phyloP scores from a whole-genome alignment of 92 coral and sea anemone genomes.

The Ricordea florida region DNA sequence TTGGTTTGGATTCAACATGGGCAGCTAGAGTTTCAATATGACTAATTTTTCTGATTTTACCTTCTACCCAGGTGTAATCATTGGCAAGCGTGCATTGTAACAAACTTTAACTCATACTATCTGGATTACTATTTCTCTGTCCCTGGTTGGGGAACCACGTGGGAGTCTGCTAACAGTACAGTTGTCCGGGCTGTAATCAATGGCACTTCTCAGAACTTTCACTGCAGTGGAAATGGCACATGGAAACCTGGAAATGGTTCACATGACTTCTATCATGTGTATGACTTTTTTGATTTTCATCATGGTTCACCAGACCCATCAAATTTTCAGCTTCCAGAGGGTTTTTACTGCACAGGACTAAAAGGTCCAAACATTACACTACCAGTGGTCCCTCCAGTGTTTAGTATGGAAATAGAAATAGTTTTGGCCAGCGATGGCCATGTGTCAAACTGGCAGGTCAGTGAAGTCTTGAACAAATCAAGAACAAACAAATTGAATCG shows the following conservation, averaged over 20 bases:
- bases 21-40: background rate
- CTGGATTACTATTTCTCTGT: slow-evolving; percentile 75
- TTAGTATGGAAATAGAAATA: slow-evolving; percentile 58
- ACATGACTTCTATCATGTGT: slow-evolving; percentile 61
- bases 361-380: slow-evolving; percentile 40
- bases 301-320: slow-evolving; percentile 52
- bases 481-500: too few species aligned
- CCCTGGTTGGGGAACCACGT: slow-evolving; percentile 55
- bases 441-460: slow-evolving; percentile 27
- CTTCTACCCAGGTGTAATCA: slow-evolving; percentile 66
- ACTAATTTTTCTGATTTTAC: background rate
- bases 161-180: slow-evolving; percentile 21
- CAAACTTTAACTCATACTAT: slow-evolving; percentile 29
- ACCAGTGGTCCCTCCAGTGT: slow-evolving; percentile 59
- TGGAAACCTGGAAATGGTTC: background rate
- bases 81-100: slow-evolving; percentile 70
- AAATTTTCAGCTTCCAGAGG: slow-evolving; percentile 65
- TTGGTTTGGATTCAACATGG: background rate
- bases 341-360: slow-evolving; percentile 66
- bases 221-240: background rate
- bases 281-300: slow-evolving; percentile 76
- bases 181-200: slow-evolving; percentile 74
- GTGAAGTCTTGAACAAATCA: too few species aligned
- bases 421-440: background rate
- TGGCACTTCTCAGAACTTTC: slow-evolving; percentile 33